Evolutionary conservation across 64 coral and sea anemone species (phyloP), one percentile per base, ranked within the genome.

Genomic region (Montipora foliosa): DNA sequence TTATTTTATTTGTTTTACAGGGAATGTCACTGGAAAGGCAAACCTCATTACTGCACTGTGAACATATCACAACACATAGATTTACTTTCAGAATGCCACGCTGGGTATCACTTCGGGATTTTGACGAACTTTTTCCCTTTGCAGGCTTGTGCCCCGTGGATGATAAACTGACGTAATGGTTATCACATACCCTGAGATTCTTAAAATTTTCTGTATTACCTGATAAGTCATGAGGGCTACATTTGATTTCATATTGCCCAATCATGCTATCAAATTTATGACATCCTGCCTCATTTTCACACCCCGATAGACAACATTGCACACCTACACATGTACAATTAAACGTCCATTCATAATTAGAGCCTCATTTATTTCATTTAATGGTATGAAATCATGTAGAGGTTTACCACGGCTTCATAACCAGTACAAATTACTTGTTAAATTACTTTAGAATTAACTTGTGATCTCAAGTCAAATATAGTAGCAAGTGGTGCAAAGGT

Each of bases 171-270:
- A 7, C 15, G 15, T 77, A 79, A 4, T 79, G 77, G 8, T 79
- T 79, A 46, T 79, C 16, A 79, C 77, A 79, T 48, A 52, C 77
- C 16, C n/a, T n/a, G n/a, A 50, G 14, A 79, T 79, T 52, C 19
- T 49, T 52, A n/a, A 51, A 4, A 51, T 77, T 77, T 48, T 79
- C 47, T 2, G 16, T n/a, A n/a, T 79, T 11, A 79, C 3, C 47
- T 19, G 12, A 19, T 19, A 79, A 8, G 4, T 79, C 77, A 19
- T 79, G 77, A n/a, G 76, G 47, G 77, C 5, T 6, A 50, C 47
- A 79, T 52, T 52, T 79, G 2, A 79, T 51, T 52, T 79, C 77
- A n/a, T 79, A 79, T 17, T 16, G 4, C 17, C 12, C 77, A 51
- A 79, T 79, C 9, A 74, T n/a, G 47, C 77, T 79, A 48, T 79